Base-by-base conservation (phyloP, 2,797 vertebrate species). In the Muscicapa striata region DNA sequence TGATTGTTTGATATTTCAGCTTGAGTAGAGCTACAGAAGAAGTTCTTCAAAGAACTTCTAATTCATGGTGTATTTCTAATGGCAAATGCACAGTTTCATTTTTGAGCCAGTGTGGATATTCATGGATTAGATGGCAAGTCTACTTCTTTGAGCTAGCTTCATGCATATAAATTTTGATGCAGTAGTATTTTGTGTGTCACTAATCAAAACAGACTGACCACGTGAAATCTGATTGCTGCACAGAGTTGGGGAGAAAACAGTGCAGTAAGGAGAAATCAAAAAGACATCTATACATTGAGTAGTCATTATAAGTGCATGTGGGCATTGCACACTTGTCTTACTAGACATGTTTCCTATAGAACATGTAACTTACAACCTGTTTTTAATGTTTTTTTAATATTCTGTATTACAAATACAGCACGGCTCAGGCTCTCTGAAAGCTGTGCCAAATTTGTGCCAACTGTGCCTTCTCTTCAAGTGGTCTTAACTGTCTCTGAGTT, bases 401-500 rank as follows among this genome's bases (percentile, higher is more conserved):
- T 59, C 64, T 92, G 29, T 75, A 45, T 67, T 80, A 66, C 51
- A 92, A 81, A 88, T 85, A 59, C 21, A 83, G 78, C 36, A 55
- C 77, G 84, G 64, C 89, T 90, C 84, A 74, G 85, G 62, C 54
- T 87, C 55, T 66, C 45, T 43, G 83, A 89, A 84, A 84, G 68
- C 51, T 68, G 24, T 95, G 80, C 92, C 93, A 81, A 74, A 70
- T 84, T 94, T 93, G 85, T 93, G 95, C 90, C 86, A 92, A 79
- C 67, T 64, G 24, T 89, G 45, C 43, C 54, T 78, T 89, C 63
- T 85, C 49, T 88, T 87, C 67, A 83, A 80, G 38, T 94, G 72
- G 62, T 96, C 78, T 95, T 94, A 86, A 76, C 87, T 87, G 59
- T 78, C 76, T 95, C 69, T 72, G 95, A 96, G 89, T 92, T 95